Conservation (phyloP, 2,113 vertebrate species). For the Pardalotus punctatus region DNA sequence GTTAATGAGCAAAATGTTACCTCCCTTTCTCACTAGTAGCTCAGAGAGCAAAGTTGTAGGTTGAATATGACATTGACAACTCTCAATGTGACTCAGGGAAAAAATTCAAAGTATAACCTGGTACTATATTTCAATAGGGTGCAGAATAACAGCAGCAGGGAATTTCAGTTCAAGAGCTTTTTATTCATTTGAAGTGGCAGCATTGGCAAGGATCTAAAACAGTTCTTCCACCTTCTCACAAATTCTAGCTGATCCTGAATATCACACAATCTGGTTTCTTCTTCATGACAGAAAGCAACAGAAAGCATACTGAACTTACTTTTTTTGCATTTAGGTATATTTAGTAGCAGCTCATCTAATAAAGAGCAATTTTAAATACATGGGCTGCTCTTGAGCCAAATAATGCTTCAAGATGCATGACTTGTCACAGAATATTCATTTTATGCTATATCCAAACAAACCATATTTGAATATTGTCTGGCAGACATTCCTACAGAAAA, state of each 20-base stretch:
- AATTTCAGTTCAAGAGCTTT: background rate
- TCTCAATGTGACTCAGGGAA: background rate
- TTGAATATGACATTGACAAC: background rate
- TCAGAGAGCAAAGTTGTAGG: background rate
- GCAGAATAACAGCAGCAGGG: background rate
- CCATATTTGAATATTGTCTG: background rate
- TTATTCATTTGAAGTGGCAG: conserved; percentile 3
- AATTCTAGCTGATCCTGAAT: background rate
- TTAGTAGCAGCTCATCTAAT: background rate
- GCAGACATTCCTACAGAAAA: background rate
- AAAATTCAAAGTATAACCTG: background rate
- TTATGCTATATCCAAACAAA: background rate
- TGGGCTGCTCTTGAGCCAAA: background rate
- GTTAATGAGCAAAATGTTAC: background rate
- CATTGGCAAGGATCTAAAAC: background rate
- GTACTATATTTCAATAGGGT: background rate
- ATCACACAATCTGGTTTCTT: background rate
- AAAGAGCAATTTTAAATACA: background rate
- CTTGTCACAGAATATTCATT: background rate
- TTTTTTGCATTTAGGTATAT: background rate
- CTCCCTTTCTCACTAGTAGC: background rate
- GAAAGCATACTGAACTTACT: background rate
- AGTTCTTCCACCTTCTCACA: background rate
- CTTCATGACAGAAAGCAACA: background rate
- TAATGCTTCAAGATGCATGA: background rate